Base-by-base conservation (phyloP, 2,888 invertebrate species). In the Luperina nickerlii region DNA sequence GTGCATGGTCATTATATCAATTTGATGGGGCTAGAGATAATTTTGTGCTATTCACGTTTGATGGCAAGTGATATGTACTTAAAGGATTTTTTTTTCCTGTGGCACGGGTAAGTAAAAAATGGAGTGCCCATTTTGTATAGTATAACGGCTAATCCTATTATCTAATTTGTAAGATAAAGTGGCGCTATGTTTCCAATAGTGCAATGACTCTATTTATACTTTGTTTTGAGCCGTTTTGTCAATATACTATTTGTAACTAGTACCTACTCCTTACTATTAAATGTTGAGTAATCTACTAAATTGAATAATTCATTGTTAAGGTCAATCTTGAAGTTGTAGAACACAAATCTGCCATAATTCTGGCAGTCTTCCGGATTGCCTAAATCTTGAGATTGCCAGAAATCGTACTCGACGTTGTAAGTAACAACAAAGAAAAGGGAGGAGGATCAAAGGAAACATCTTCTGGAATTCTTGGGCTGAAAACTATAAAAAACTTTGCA, bases 1-100 rank as follows among this genome's bases (percentile, higher is more conserved):
- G 38, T 85, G 85, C 80, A 69, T 71, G 66, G 76, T 85, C 85
- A 86, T 86, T 76, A 78, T 66, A 73, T 7, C 74, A 72, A 69
- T 77, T 82, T 77, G 76, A 85, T 81, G 78, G 27, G 24, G 45
- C 38, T 57, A n/a, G 48, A 68, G 78, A 85, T 85, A 74, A 76
- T 85, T 85, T 81, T 67, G 45, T 70, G 71, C 18, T 72, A 72
- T 68, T 77, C 83, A 57, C 24, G 38, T 48, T n/a, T 32, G 38
- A 66, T 38, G 8, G 48, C 13, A 27, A 66, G 27, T 60, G 54
- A 63, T 32, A 67, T 54, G 63, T 42, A n/a, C 6, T 66, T 71
- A 20, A 0, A 9, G 38, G 9, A 32, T 15, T 51, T 68, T 15
- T 1, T 77, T 62, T 42, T 38, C 6, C 15, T 65, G 11, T 67